These are phyloP conservation scores for Bergia sp. DNA, from an alignment of 92 coral and sea anemone species.

Conservation along the genomic window DNA sequence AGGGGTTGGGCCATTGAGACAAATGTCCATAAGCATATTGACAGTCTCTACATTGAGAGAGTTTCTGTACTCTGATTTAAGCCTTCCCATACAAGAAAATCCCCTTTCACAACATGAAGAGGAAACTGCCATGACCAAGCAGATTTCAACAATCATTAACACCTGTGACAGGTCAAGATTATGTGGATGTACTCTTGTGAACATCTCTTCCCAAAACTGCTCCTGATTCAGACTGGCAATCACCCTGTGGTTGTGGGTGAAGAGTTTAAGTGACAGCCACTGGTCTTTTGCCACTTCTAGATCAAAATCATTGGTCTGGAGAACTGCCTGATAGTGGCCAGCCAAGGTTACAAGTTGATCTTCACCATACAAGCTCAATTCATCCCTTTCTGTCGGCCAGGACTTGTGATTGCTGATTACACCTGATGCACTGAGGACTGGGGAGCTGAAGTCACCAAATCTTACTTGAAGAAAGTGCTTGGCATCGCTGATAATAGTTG, in stretches of 20 bases:
- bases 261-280: slow-evolving; percentile 47
- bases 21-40: slow-evolving; percentile 44
- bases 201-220: slow-evolving; percentile 42
- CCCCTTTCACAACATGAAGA: slow-evolving; percentile 48
- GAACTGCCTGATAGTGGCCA: slow-evolving; percentile 48
- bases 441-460: slow-evolving; percentile 33
- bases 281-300: slow-evolving; percentile 49
- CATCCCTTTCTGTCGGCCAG: slow-evolving; percentile 20
- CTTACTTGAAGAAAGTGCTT: slow-evolving; percentile 34
- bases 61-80: slow-evolving; percentile 52
- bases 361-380: slow-evolving; percentile 46
- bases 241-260: slow-evolving; percentile 25
- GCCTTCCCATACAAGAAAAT: slow-evolving; percentile 40
- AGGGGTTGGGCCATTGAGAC: slow-evolving; percentile 40
- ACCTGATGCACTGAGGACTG: slow-evolving; percentile 26
- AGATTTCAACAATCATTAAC: slow-evolving; percentile 51
- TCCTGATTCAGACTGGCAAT: slow-evolving; percentile 37
- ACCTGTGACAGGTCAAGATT: slow-evolving; percentile 36
- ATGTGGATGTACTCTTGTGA: slow-evolving; percentile 34
- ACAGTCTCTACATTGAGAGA: slow-evolving; percentile 47
- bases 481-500: slow-evolving; percentile 33
- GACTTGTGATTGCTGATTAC: slow-evolving; percentile 28
- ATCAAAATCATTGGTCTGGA: slow-evolving; percentile 43
- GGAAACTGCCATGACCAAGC: slow-evolving; percentile 49
- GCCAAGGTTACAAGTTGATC: slow-evolving; percentile 17